Evolutionary conservation across 2,113 vertebrate species (phyloP).

Genomic region (Camelus bactrianus): DNA sequence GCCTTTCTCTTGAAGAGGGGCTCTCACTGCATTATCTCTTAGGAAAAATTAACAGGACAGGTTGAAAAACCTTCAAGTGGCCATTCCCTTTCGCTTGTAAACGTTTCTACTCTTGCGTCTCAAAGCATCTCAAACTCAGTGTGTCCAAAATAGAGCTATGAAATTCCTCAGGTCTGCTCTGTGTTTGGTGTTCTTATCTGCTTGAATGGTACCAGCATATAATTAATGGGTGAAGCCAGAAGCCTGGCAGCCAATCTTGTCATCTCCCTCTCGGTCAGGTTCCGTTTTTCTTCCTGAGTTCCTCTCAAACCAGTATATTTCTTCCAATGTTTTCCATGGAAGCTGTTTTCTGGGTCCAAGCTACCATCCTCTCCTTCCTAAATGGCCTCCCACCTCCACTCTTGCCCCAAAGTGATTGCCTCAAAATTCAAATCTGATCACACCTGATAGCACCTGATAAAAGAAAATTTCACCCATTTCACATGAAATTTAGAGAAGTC

Average conservation of each 20-base stretch:
- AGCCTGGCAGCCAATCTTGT: not conserved
- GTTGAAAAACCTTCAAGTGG: not conserved
- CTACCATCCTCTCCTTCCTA: not conserved
- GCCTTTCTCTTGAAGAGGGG: not conserved
- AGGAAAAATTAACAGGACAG: not conserved
- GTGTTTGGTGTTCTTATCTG: not conserved
- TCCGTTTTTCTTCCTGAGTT: not conserved
- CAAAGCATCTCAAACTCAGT: not conserved
- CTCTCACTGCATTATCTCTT: not conserved
- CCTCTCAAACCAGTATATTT: not conserved
- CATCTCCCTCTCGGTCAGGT: not conserved
- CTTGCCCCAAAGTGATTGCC: not conserved
- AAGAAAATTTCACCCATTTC: too few relatives aligned
- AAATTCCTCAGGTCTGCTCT: not conserved
- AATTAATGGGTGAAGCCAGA: not conserved
- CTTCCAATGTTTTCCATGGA: not conserved
- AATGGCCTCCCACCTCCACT: not conserved
- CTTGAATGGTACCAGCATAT: not conserved
- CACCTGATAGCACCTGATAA: not conserved
- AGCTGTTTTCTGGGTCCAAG: not conserved
- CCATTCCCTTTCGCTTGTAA: not conserved
- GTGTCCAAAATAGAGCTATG: not conserved
- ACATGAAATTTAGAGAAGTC: too few relatives aligned
- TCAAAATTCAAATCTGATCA: not conserved
- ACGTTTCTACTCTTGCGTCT: not conserved